These are phyloP conservation scores for Drosophila anceps DNA, from an alignment of 2,888 invertebrate species.

Conservation along the genomic window DNA sequence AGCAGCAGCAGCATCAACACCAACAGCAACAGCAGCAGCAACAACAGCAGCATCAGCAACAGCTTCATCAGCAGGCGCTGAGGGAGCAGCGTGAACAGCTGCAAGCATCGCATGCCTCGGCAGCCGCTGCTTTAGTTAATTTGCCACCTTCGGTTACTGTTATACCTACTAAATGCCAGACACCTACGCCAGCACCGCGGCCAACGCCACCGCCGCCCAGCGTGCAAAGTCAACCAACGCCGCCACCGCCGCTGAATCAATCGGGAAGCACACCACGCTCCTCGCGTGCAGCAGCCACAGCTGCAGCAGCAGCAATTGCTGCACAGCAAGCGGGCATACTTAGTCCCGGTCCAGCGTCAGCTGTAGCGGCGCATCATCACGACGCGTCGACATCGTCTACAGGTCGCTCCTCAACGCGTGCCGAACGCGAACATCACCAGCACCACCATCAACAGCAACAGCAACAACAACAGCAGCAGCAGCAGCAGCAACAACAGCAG, in stretches of 20 bases:
- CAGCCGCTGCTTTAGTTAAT: constrained; percentile 78
- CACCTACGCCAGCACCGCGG: constrained; percentile 86
- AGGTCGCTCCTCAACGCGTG: constrained; percentile 68
- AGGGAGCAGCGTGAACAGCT: constrained; percentile 85
- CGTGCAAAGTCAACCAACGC: constrained; percentile 84
- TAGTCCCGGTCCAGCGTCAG: constrained; percentile 69
- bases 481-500: constrained; percentile 67
- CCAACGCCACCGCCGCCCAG: constrained; percentile 85
- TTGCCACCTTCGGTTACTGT: constrained; percentile 83
- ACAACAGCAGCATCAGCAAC: constrained; percentile 9
- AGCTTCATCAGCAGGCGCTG: constrained; percentile 63
- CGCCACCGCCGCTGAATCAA: constrained; percentile 71
- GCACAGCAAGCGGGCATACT: constrained; percentile 68
- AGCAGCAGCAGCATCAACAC: constrained; percentile 1
- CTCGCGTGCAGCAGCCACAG: constrained; percentile 78
- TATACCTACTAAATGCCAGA: constrained; percentile 84
- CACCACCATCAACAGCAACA: constrained; percentile 74
- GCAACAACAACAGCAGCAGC: constrained; percentile 81
- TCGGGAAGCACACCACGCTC: constrained; percentile 74
- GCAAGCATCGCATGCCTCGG: constrained; percentile 68
- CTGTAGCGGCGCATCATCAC: constrained; percentile 68
- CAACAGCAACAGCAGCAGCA: constrained; percentile 10
- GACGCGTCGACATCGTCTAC: constrained; percentile 63
- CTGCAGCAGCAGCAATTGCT: constrained; percentile 72
- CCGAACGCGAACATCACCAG: constrained; percentile 72